Conservation (phyloP, 2,113 vertebrate species). For the Calyptommatus sinebrachiatus region DNA sequence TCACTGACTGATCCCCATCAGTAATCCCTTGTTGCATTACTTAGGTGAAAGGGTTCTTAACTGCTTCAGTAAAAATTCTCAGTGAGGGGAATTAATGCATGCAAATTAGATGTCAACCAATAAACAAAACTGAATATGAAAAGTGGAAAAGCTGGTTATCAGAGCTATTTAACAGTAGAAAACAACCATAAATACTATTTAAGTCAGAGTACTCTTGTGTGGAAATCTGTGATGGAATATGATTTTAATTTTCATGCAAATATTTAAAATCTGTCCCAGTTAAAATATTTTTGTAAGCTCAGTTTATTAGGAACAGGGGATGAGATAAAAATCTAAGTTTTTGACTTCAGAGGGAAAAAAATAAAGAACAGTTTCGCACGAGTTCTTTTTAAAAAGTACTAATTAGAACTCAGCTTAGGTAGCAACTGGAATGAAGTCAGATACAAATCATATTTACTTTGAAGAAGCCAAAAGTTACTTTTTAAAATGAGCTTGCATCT, state of each 20-base stretch:
- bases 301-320: constrained; percentile 37
- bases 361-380: constrained; percentile 6
- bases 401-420: constrained; percentile 49
- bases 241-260: neutral
- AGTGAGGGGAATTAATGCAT: neutral
- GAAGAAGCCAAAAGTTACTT: neutral
- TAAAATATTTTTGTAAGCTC: constrained; percentile 28
- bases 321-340: constrained; percentile 39
- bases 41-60: no score
- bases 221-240: neutral
- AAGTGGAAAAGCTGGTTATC: neutral
- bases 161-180: neutral
- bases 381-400: constrained; percentile 45
- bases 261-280: constrained; percentile 18
- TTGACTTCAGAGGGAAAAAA: constrained; percentile 34
- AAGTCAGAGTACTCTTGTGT: neutral
- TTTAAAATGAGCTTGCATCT: neutral
- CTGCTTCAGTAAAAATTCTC: no score
- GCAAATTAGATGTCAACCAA: neutral
- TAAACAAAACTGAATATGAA: neutral
- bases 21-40: no score
- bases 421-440: neutral
- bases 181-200: neutral
- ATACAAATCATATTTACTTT: constrained; percentile 28
- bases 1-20: no score